These are phyloP conservation scores for Argyresthia goedartella DNA, from an alignment of 2,888 invertebrate species.

Conservation along the genomic window DNA sequence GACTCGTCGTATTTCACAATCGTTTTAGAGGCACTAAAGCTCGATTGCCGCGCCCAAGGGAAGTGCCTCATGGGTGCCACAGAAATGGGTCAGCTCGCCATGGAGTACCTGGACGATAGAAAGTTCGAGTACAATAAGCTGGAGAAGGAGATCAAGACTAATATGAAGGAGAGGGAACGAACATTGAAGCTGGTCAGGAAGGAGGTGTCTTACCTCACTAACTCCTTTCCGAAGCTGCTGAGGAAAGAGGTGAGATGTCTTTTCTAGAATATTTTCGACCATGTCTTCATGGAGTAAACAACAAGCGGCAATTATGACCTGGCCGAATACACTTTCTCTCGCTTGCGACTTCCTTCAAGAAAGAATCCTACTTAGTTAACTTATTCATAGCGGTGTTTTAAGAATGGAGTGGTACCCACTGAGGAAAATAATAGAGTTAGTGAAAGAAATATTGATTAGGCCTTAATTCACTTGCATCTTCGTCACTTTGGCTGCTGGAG, in stretches of 20 bases:
- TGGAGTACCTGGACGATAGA: slow-evolving; percentile 75
- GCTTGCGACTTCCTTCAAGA: no score
- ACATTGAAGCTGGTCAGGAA: slow-evolving; percentile 64
- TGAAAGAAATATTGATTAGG: no score
- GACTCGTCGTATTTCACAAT: slow-evolving; percentile 76
- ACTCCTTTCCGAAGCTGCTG: slow-evolving; percentile 57
- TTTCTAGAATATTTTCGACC: no score
- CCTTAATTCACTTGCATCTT: no score
- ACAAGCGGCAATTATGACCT: no score
- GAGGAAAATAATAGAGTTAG: no score
- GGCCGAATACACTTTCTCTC: no score
- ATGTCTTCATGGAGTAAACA: no score
- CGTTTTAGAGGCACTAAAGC: slow-evolving; percentile 67
- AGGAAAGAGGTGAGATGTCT: slow-evolving; percentile 42
- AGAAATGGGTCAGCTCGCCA: slow-evolving; percentile 75
- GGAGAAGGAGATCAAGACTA: slow-evolving; percentile 71
- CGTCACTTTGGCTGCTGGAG: no score
- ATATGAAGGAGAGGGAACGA: slow-evolving; percentile 73
- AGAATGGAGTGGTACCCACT: no score
- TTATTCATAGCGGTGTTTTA: no score
- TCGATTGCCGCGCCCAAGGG: slow-evolving; percentile 72
- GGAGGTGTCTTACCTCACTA: slow-evolving; percentile 50
- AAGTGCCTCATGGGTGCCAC: slow-evolving; percentile 74
- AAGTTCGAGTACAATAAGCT: slow-evolving; percentile 71
- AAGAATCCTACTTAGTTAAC: no score